Percentiles rank a stretch among this genome's conserved stretches.
Evolutionary conservation across 1,140 invertebrate species (phyloP).

Genomic region (Spodoptera frugiperda): DNA sequence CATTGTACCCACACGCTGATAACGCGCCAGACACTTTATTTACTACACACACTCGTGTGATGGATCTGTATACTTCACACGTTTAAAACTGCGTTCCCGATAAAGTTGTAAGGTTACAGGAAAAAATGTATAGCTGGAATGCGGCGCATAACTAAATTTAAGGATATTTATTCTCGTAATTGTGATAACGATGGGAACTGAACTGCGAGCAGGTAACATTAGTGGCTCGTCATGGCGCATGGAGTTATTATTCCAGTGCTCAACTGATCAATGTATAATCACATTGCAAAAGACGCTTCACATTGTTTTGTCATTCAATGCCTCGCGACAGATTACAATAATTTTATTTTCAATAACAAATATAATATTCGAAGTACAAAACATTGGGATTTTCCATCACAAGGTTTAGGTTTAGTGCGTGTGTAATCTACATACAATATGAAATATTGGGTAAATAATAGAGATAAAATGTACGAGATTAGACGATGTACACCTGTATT

Average conservation of each 20-base stretch:
- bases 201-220: too few species aligned
- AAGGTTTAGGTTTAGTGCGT: background rate
- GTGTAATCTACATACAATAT: slow-evolving; percentile 1
- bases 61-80: background rate
- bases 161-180: background rate
- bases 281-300: background rate
- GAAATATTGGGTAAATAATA: background rate
- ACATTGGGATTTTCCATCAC: slow-evolving; percentile 4
- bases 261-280: background rate
- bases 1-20: background rate
- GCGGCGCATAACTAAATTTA: background rate
- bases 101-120: slow-evolving; percentile 11
- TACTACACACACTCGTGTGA: background rate
- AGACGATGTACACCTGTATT: background rate
- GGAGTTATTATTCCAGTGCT: background rate
- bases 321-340: background rate
- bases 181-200: slow-evolving; percentile 8
- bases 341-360: background rate
- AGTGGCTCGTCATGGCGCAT: too few species aligned
- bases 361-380: background rate
- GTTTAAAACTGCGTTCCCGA: background rate
- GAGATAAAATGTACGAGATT: background rate
- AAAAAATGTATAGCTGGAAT: background rate
- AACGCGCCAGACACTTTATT: background rate
- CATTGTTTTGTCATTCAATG: background rate